phyloP scores from a whole-genome alignment of 2,888 invertebrate species.

The Silvanus unidentatus region DNA sequence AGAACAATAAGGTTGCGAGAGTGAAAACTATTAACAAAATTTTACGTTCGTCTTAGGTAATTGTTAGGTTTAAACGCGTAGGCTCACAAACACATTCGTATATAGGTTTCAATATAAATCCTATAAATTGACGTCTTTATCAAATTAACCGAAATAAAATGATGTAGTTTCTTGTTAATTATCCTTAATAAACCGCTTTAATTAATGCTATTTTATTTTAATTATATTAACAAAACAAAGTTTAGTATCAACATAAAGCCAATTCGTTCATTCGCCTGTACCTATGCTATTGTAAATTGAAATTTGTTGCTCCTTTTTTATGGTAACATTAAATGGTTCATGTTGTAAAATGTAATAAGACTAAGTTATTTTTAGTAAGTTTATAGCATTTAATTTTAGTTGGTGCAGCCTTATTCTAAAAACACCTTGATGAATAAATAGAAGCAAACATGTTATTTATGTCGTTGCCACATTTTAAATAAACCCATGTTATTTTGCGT shows the following conservation, averaged over 20 bases:
- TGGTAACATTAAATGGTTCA: conserved; percentile 1
- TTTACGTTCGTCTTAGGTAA: too few species aligned
- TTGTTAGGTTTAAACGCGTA: too few species aligned
- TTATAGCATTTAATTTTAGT: conserved; percentile 7
- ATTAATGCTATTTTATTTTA: conserved; percentile 1
- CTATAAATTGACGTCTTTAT: too few species aligned
- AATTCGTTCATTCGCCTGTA: neutral
- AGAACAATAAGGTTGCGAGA: too few species aligned
- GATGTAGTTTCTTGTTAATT: neutral
- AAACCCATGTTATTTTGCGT: too few species aligned
- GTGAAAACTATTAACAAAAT: too few species aligned
- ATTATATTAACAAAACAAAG: conserved; percentile 1
- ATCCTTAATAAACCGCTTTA: neutral
- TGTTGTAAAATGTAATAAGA: conserved; percentile 3
- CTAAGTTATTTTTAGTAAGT: conserved; percentile 4
- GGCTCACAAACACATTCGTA: too few species aligned
- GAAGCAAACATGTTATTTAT: neutral
- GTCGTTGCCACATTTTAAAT: neutral
- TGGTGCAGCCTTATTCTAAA: neutral
- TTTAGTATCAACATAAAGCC: conserved; percentile 5
- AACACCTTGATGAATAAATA: conserved; percentile 2
- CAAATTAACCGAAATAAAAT: too few species aligned
- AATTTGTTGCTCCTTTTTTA: neutral
- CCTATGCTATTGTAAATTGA: conserved; percentile 6
- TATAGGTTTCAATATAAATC: too few species aligned